Evolutionary conservation across 1,140 invertebrate species (phyloP).

Genomic region (Drosophila sp.): DNA sequence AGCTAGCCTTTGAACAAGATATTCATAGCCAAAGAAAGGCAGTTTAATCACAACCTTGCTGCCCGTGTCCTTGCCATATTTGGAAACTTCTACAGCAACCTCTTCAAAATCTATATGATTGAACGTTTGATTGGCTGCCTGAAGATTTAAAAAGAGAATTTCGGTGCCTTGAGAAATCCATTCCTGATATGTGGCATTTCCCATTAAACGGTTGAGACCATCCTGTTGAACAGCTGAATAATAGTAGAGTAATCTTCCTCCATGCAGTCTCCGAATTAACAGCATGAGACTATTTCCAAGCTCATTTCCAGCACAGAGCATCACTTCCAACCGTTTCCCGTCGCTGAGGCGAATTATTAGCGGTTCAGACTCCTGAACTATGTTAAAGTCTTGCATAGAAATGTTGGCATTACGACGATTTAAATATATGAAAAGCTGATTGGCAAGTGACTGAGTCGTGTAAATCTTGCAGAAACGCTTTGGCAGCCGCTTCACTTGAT

Average conservation of each 20-base stretch:
- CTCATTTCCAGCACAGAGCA: constrained; percentile 61
- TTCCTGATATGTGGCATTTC: constrained; percentile 36
- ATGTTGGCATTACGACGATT: constrained; percentile 30
- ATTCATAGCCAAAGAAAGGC: constrained; percentile 61
- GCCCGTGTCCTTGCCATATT: not conserved
- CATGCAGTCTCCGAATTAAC: constrained; percentile 42
- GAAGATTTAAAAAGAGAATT: constrained; percentile 55
- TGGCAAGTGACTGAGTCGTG: constrained; percentile 53
- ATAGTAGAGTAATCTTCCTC: constrained; percentile 52
- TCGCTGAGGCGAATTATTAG: constrained; percentile 50
- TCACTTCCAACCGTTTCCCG: constrained; percentile 56
- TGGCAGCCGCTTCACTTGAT: constrained; percentile 45
- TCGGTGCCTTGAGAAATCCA: constrained; percentile 64
- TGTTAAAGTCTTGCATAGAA: constrained; percentile 43
- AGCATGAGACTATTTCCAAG: constrained; percentile 49
- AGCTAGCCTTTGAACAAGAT: constrained; percentile 34
- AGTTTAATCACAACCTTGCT: constrained; percentile 13
- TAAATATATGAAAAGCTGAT: constrained; percentile 47
- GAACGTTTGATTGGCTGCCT: constrained; percentile 30
- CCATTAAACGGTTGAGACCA: constrained; percentile 44
- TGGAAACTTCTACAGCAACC: constrained; percentile 34
- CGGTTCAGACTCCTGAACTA: constrained; percentile 47
- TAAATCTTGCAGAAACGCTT: constrained; percentile 67
- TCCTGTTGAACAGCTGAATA: constrained; percentile 66
- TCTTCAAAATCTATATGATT: constrained; percentile 50